A percentile compares a stretch with the other conserved stretches of the same genome.
These are phyloP conservation scores for Empis stercorea DNA, from an alignment of 2,888 invertebrate genomes.

Conservation along the genomic window DNA sequence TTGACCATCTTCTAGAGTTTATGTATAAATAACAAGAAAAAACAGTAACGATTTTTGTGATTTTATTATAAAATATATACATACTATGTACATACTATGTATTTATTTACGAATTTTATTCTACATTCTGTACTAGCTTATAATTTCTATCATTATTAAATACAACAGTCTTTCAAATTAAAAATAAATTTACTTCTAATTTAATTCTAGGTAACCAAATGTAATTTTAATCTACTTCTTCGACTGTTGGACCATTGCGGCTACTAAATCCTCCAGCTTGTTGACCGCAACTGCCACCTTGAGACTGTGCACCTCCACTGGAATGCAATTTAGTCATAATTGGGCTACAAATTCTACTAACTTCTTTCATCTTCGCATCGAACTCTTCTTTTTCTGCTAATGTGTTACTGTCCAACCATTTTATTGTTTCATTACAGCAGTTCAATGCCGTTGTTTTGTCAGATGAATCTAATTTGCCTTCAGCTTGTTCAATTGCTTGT, in stretches of 20 bases:
- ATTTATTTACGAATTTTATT: no score
- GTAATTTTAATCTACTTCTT: conserved; percentile 77
- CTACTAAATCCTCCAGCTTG: conserved; percentile 38
- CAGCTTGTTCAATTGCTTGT: conserved; percentile 91
- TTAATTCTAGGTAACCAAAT: no score
- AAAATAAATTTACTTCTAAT: no score
- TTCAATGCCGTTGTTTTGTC: conserved; percentile 70
- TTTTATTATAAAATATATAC: no score
- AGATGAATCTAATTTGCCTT: conserved; percentile 80
- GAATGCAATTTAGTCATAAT: conserved; percentile 88
- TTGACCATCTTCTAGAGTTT: no score
- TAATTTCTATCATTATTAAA: no score
- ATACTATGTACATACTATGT: no score
- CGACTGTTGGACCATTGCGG: conserved; percentile 74
- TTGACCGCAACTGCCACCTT: conserved; percentile 40
- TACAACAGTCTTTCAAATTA: no score
- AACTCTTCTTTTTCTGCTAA: conserved; percentile 90
- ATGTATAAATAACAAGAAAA: no score
- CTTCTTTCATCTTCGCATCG: conserved; percentile 88
- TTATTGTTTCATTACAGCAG: conserved; percentile 80
- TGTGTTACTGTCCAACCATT: conserved; percentile 72
- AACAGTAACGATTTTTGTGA: no score
- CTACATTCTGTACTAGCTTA: no score
- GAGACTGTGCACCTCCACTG: conserved; percentile 45
- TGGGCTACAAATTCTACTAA: conserved; percentile 84